Base-by-base conservation (phyloP, 2,888 invertebrate species). In the Anaspis maculata region DNA sequence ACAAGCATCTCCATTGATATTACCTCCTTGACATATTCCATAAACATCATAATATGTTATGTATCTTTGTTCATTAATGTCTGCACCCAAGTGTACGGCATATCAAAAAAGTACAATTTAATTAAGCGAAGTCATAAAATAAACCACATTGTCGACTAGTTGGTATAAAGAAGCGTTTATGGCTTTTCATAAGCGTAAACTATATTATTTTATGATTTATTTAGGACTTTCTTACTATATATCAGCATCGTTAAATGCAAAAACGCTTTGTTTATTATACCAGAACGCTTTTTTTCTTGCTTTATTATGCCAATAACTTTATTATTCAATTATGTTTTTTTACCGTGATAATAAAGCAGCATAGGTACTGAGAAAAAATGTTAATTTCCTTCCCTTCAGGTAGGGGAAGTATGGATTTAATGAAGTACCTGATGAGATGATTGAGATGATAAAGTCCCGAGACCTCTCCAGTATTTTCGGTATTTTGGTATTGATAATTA, bases 201-300 rank as follows among this genome's bases (percentile, higher is more conserved):
- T 39, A 37, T 34, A 37, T 37, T 32, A 42, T 37, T 42, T 42
- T 42, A 40, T 35, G 43, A 43, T 43, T 43, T 40, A 40, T 43
- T 41, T 37, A 37, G 29, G 34, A n/a, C 27, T 21, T 35, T 35
- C 26, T 30, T 30, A 9, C 9, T 9, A 15, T 35, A 26, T 30
- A 19, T 30, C 34, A 15, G 19, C 30, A 29, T 35, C 30, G 34
- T 30, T 35, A 30, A 35, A 25, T 14, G 19, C 14, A 19, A 30
- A 30, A 30, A 25, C 26, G 12, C 15, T 19, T 30, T 16, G 30
- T 35, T 25, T 25, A 35, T 35, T 30, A 29, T 22, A 30, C 13
- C 12, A 5, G 26, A 30, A 35, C 34, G 29, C 30, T 30, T 35
- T 35, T 35, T 35, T 34, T 15, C 24, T 19, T 19, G 5, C 5